Conservation (phyloP, 2,888 invertebrate genomes). For the Notodonta ziczac region DNA sequence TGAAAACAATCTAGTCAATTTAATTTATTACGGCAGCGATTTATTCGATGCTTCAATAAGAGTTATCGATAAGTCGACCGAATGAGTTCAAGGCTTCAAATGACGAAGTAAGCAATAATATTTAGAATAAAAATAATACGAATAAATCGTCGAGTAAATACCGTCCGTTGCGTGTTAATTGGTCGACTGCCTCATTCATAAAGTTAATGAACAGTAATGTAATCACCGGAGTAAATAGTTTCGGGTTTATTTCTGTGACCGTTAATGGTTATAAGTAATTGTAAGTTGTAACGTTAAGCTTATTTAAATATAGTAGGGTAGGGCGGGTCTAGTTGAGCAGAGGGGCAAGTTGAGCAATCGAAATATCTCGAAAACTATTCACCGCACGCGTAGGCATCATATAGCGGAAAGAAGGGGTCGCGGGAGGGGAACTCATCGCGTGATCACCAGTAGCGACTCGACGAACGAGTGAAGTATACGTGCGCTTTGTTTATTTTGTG, state of each 20-base stretch:
- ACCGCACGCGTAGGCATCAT: no score
- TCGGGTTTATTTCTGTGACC: not conserved
- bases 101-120: constrained; percentile 11
- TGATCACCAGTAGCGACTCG: no score
- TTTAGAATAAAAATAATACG: constrained; percentile 22
- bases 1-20: not conserved
- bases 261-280: constrained; percentile 1
- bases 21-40: not conserved
- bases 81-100: constrained; percentile 24
- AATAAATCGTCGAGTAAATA: constrained; percentile 24
- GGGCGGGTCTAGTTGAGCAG: no score
- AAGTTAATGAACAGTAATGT: constrained; percentile 7
- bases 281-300: not conserved
- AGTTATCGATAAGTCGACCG: constrained; percentile 17
- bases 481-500: no score
- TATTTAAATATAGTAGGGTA: not conserved
- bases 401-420: no score
- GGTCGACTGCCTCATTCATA: constrained; percentile 31
- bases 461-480: no score
- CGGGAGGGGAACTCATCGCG: no score
- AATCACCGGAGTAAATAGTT: not conserved
- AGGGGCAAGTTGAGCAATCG: no score
- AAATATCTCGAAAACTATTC: no score
- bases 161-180: constrained; percentile 31
- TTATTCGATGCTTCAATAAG: not conserved